Base-by-base conservation (phyloP, 2,888 invertebrate genomes). In the Drosophila yooni region DNA sequence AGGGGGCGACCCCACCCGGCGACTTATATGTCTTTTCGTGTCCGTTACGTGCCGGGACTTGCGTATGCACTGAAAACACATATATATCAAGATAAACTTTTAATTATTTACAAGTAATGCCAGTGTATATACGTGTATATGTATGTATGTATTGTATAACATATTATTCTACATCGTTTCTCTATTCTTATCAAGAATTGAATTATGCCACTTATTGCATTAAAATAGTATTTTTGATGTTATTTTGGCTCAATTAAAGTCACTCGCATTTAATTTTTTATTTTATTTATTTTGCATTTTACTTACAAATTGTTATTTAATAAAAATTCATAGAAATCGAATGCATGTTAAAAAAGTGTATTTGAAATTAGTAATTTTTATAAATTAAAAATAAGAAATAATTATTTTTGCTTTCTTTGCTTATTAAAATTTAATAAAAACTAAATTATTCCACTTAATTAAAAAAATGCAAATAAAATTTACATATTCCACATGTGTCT, bases 21-120 rank as follows among this genome's bases (percentile, higher is more conserved):
- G 90, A 87, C 76, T 91, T 91, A 71, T 91, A 85, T 56, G 84
- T 81, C 76, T 91, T 93, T 48, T 93, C 93, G 66, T 90, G 88
- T 50, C 90, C 91, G 73, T 91, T 91, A 11, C 90, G 88, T 43
- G 91, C 74, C 59, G 93, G 92, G 57, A 91, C 83, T 79, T 92
- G 92, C 27, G 93, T 92, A 64, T 92, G 83, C 59, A 91, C 93
- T 93, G 81, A 56, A 69, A 68, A 61, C 38, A 69, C 10, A 66
- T 48, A 40, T 76, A 36, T 54, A 36, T 58, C 11, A 52, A 36
- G 61, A 66, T 59, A 15, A 36, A 43, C 34, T 58, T 43, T 29
- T n/a, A 36, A 43, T 40, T 58, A 58, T 61, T 61, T 43, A 38
- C 36, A 18, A 48, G 58, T 33, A 15, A 38, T 11, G 21, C 6